Conservation (phyloP, 2,113 vertebrate genomes). For the Aspidoscelis tigris region DNA sequence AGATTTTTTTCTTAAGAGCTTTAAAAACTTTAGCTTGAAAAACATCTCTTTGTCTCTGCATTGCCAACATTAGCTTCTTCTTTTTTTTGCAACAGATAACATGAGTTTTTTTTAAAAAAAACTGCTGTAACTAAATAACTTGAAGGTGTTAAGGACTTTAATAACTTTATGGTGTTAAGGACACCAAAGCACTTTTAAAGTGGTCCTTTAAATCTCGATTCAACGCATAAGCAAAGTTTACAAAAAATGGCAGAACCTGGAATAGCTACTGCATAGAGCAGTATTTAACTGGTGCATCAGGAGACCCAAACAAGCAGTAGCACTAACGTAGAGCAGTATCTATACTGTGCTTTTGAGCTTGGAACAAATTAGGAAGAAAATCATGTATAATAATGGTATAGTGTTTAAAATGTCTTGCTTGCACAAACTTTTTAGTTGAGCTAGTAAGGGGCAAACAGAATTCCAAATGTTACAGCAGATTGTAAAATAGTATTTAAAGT, state of each 20-base stretch:
- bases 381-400: no score
- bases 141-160: constrained; percentile 30
- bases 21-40: not conserved
- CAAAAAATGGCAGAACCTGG: no score
- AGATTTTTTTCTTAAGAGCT: not conserved
- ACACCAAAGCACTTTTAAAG: constrained; percentile 25
- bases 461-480: no score
- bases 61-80: constrained; percentile 31
- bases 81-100: constrained; percentile 45
- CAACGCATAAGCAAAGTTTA: not conserved
- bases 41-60: constrained; percentile 10
- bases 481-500: not conserved
- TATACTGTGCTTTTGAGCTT: no score
- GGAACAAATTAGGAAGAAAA: no score
- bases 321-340: no score
- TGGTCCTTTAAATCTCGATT: not conserved
- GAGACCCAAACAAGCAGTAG: not conserved
- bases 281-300: no score
- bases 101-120: constrained; percentile 37
- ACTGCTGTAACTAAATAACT: constrained; percentile 36
- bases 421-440: no score
- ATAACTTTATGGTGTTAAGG: constrained; percentile 26
- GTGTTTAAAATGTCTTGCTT: no score
- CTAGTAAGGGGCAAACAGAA: no score
- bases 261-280: no score